Evolutionary conservation across 2,797 vertebrate species (phyloP).

Genomic region (Anguilla pacifica): DNA sequence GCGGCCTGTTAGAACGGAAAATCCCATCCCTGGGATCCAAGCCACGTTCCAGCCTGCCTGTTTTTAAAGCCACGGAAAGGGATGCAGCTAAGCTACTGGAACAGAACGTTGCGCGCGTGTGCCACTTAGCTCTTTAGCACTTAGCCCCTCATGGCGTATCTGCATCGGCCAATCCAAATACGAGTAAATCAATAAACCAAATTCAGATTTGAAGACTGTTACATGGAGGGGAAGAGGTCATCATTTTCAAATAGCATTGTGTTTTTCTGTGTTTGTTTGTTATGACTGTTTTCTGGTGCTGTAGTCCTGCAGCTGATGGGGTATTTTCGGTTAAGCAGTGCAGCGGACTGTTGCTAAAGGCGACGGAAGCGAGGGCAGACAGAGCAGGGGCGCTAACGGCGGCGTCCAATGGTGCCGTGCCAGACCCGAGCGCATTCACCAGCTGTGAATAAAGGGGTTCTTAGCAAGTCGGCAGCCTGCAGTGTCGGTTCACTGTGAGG

Average conservation of each 20-base stretch:
- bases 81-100: background rate
- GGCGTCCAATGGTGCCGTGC: background rate
- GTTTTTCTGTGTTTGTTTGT: background rate
- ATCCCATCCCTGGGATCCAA: constrained; percentile 75
- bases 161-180: background rate
- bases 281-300: background rate
- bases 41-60: constrained; percentile 68
- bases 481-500: background rate
- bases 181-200: background rate
- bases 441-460: background rate
- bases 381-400: background rate
- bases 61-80: constrained; percentile 70
- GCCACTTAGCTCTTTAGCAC: background rate
- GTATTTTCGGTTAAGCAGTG: background rate
- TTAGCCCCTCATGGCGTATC: background rate
- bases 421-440: background rate
- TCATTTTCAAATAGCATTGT: too few relatives aligned
- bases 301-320: background rate
- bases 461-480: background rate
- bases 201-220: background rate
- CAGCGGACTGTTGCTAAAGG: background rate
- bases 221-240: background rate
- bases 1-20: constrained; percentile 72
- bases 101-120: background rate
- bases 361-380: background rate